Evolutionary conservation across 2,888 invertebrate species (phyloP), one percentile per base, ranked within the genome.

Genomic region (Antheraea assamensis): DNA sequence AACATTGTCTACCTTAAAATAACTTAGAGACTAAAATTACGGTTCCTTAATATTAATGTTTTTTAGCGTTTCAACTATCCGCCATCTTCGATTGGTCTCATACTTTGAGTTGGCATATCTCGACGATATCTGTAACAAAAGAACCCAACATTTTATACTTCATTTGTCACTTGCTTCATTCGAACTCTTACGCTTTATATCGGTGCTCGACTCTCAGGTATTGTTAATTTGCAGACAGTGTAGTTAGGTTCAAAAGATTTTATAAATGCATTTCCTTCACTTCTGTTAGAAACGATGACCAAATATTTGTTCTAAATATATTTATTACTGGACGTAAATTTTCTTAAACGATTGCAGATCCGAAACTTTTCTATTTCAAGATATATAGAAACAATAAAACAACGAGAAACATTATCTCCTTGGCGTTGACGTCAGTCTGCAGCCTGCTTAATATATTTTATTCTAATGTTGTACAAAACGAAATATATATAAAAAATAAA

Each of bases 11-110:
- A 88, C 85, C 87, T 85, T 90, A 89, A 75, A 70, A 82, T 87
- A 89, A 87, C 89, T 92, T 92, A 92, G 75, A 77, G 83, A 88
- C 87, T 93, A 93, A 87, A 85, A 89, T 93, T 92, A 94, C 93
- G 93, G 92, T 92, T 93, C 88, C 92, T 86, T 92, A 92, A 82
- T 79, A 81, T 87, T 87, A 87, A 82, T 83, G 82, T 87, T 86
- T 87, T 87, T 83, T 87, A 84, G 83, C 84, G 84, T 85, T 78
- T 85, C 81, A 74, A 80, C 86, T 84, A 82, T 83, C 85, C 88
- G 85, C 88, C 88, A 86, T 84, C 85, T 83, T 84, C 79, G 84
- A 83, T 90, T 88, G 89, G 89, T 92, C 89, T 92, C 91, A 83
- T 81, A 74, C 81, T 79, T 83, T 84, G 79, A 83, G 85, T 85